Percentiles rank a stretch among this genome's conserved stretches.
phyloP scores from a whole-genome alignment of 2,888 invertebrate species.

The Temnothorax ravouxi region DNA sequence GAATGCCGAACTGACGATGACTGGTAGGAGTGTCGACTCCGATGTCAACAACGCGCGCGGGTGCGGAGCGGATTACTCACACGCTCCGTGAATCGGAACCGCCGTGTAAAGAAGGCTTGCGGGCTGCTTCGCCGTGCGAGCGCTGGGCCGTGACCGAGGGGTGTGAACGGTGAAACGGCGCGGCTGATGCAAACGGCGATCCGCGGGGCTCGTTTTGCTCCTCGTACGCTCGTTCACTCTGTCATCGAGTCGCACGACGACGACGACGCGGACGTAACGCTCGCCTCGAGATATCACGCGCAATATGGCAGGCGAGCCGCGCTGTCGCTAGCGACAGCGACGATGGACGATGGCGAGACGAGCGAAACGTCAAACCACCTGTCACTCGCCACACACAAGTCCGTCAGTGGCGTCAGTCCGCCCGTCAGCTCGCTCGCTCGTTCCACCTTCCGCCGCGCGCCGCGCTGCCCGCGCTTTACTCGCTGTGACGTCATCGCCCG shows the following conservation, averaged over 20 bases:
- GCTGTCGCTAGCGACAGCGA: conserved; percentile 71
- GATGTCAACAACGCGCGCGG: conserved; percentile 73
- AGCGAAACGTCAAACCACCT: conserved; percentile 78
- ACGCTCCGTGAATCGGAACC: conserved; percentile 9
- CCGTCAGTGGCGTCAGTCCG: too few species aligned
- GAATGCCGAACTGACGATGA: background rate
- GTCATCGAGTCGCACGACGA: conserved; percentile 62
- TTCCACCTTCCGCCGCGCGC: background rate
- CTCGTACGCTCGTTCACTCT: conserved; percentile 58
- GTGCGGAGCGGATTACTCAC: conserved; percentile 38
- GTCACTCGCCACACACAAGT: conserved; percentile 59
- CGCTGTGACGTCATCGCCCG: background rate
- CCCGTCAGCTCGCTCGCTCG: background rate
- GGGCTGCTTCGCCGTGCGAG: background rate
- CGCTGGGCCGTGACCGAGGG: conserved; percentile 7
- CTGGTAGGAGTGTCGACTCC: conserved; percentile 23
- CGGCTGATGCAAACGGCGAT: background rate
- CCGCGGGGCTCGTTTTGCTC: conserved; percentile 5
- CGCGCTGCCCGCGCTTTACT: background rate
- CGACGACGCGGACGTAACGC: background rate
- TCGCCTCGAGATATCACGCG: conserved; percentile 66
- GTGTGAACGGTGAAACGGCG: background rate
- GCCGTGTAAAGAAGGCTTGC: background rate
- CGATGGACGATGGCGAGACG: conserved; percentile 76
- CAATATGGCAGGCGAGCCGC: conserved; percentile 76